A percentile compares a stretch with the other conserved stretches of the same genome.
Conservation (phyloP, 1,140 invertebrate genomes). For the Listronotus bonariensis region DNA sequence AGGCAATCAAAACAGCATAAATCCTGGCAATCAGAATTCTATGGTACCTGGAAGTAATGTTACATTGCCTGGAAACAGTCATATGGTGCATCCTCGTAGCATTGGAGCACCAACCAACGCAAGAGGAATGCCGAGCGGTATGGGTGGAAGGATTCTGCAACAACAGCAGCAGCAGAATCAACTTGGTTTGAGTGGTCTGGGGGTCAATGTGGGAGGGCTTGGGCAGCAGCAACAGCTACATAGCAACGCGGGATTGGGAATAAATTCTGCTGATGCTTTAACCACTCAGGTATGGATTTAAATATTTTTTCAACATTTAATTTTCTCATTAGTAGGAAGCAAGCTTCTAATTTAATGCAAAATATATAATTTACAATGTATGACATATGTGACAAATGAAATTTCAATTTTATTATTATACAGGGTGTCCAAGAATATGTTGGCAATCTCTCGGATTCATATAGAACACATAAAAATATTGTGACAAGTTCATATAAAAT, state of each 20-base stretch:
- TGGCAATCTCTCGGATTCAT: too few species aligned
- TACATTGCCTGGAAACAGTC: constrained; percentile 8
- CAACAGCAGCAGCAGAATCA: neutral
- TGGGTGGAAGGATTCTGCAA: neutral
- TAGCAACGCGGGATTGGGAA: constrained; percentile 5
- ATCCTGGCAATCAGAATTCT: neutral
- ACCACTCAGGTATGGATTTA: constrained; percentile 12
- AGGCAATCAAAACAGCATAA: neutral
- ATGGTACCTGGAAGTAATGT: constrained; percentile 5
- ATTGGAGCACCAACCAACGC: neutral
- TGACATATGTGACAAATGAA: too few species aligned
- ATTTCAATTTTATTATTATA: too few species aligned
- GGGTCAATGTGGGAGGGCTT: constrained; percentile 6
- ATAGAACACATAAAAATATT: too few species aligned
- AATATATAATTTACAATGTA: too few species aligned
- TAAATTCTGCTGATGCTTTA: constrained; percentile 6
- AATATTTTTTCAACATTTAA: too few species aligned
- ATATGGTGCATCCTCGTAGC: constrained; percentile 1
- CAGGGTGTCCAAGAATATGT: too few species aligned
- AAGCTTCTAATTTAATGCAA: too few species aligned
- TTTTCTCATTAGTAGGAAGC: too few species aligned
- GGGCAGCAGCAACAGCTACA: constrained; percentile 11
- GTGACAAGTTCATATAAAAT: too few species aligned
- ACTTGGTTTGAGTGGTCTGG: neutral
- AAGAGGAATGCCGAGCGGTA: neutral